Base-by-base conservation (phyloP, 37 sponge, comb jelly and placozoan genomes). In the Spongilla lacustris region DNA sequence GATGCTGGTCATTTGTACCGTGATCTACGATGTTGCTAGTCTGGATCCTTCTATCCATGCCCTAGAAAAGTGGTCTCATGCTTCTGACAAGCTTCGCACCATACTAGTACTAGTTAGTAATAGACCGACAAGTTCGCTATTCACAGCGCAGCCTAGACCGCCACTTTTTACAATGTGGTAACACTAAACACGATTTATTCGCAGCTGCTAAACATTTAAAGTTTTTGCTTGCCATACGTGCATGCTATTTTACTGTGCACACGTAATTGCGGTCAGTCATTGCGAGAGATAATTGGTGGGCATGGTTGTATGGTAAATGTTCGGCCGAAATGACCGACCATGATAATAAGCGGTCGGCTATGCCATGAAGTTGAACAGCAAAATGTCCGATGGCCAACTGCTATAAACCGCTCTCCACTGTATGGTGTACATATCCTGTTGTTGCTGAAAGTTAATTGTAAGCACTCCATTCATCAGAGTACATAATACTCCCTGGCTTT, bases 21-120 rank as follows among this genome's bases (percentile, higher is more conserved):
- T 87, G 88, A 69, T 87, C 88, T 69, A 87, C 23, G 26, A 87
- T 26, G 76, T 74, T 87, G 87, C 81, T 87, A 35, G 87, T 87
- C 21, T 68, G 13, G 87, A 74, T 35, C 87, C 81, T 74, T 35
- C 34, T 21, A 87, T 35, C 87, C 87, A 87, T 50, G 76, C 87
- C 22, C 27, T 17, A 1, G 81, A 86, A 48, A 72, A 86, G 75
- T 85, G 1, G 30, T 30, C 69, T 81, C 14, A 48, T 81, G 81
- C 78, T 87, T 68, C 24, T 81, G 37, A 48, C 81, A 81, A 81
- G 49, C 76, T 28, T 75, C 73, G 80, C 87, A 80, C 81, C 75
- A 87, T n/a, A n/a, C n/a, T n/a, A n/a, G n/a, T n/a, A n/a, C n/a
- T n/a, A n/a, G n/a, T n/a, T n/a, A n/a, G n/a, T 29, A 87, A 30